Evolutionary conservation across 35 echinoderm and acorn worm species (phyloP), one percentile per base, ranked within the genome.

Genomic region (Diadema setosum): DNA sequence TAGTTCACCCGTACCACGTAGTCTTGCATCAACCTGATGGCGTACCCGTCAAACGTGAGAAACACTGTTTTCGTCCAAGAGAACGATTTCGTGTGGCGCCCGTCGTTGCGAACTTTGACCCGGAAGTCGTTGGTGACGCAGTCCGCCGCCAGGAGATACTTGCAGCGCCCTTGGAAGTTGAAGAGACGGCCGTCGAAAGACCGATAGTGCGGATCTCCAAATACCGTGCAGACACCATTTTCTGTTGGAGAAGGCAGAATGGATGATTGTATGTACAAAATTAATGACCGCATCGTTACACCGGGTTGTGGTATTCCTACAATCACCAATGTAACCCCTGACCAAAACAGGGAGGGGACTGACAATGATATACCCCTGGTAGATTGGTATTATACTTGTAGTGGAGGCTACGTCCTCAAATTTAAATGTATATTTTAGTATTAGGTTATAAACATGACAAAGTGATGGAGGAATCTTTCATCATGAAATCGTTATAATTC

Each of bases 171-270:
- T 80, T 99, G 96, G 63, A 95, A 99, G 74, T 92, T 95, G 60
- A 80, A 95, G 14, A 92, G 61, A 57, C 89, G 65, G 0, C 87
- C 91, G 26, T 99, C 96, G 67, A 99, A 99, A 16, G 96, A 92
- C 16, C 93, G 85, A 75, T 99, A 99, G 64, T 99, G 96, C 1
- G 96, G 96, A 80, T 99, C 96, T 2, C 96, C 96, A 83, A 95
- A 99, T 5, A 99, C 96, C 3, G 96, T 94, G 45, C 96, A 99
- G 2, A 94, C 85, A 26, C 89, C 96, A 86, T 94, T 92, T 44
- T 91, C 96, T 99, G 83, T 43, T 1, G 48, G 56, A 56, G 70
- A 75, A 24, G 23, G 58, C 23, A 63, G n/a, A 63, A 63, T 26
- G 5, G 31, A 63, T 6, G 11, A 8, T 30, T 20, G 31, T n/a